Conservation (phyloP, 2,888 invertebrate species). For the Monopis laevigella region DNA sequence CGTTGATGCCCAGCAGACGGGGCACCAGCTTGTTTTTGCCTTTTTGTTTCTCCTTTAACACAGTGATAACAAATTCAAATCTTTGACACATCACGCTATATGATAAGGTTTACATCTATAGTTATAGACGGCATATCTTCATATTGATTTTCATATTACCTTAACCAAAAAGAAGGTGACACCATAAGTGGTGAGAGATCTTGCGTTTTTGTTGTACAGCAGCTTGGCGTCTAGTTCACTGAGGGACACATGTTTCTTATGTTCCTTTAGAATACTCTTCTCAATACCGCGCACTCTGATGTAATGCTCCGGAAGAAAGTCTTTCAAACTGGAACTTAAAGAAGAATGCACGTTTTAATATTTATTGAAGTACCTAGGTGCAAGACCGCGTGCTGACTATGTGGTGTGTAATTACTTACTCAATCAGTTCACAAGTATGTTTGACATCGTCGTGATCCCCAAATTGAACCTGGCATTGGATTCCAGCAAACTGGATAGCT, state of each 20-base stretch:
- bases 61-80: too few relatives aligned
- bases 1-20: constrained; percentile 95
- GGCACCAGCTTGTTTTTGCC: constrained; percentile 98
- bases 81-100: too few relatives aligned
- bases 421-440: constrained; percentile 92
- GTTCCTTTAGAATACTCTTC: constrained; percentile 91
- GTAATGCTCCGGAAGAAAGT: constrained; percentile 95
- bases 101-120: too few relatives aligned
- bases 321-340: constrained; percentile 75
- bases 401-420: constrained; percentile 68
- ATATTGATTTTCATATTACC: too few relatives aligned
- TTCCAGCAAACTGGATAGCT: constrained; percentile 93
- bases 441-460: constrained; percentile 92
- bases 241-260: constrained; percentile 79
- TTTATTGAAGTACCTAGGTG: too few relatives aligned
- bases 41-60: constrained; percentile 87
- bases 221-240: constrained; percentile 95
- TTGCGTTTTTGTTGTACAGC: constrained; percentile 93
- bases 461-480: constrained; percentile 98
- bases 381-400: too few relatives aligned
- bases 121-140: too few relatives aligned
- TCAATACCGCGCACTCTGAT: constrained; percentile 91
- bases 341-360: not conserved
- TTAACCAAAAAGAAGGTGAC: constrained; percentile 99
- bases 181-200: constrained; percentile 96